These are phyloP conservation scores for Mercenaria mercenaria DNA, from an alignment of 1,140 invertebrate genomes.

Conservation along the genomic window DNA sequence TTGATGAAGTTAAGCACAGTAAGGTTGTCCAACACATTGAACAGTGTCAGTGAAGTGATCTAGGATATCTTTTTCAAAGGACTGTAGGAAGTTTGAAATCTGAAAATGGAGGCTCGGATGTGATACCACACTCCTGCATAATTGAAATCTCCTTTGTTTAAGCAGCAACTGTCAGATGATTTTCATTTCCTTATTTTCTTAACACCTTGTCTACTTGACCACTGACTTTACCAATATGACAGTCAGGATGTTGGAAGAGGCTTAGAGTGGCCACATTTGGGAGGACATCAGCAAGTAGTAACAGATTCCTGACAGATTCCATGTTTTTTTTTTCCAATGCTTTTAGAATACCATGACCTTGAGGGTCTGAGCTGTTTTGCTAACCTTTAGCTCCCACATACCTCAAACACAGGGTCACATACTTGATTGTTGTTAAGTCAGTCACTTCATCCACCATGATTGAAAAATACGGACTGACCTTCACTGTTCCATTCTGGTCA, in stretches of 20 bases:
- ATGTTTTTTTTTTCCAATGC: conserved; percentile 41
- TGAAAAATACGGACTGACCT: not conserved
- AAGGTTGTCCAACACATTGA: conserved; percentile 40
- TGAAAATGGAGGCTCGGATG: no score
- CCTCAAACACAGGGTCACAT: not conserved
- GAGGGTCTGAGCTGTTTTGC: not conserved
- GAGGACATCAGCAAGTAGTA: conserved; percentile 46
- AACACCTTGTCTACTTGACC: conserved; percentile 5
- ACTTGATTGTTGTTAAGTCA: not conserved
- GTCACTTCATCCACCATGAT: not conserved
- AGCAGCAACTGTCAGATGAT: conserved; percentile 36
- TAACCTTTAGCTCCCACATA: not conserved
- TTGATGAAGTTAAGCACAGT: conserved; percentile 2
- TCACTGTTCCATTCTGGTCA: not conserved
- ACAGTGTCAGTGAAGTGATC: conserved; percentile 44
- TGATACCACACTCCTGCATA: no score
- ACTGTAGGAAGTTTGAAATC: no score
- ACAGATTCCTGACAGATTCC: not conserved
- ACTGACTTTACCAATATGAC: conserved; percentile 31
- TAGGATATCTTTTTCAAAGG: conserved; percentile 10
- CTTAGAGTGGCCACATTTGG: conserved; percentile 52
- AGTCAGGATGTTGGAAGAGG: conserved; percentile 24
- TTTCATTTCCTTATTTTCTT: not conserved
- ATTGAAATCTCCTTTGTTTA: not conserved
- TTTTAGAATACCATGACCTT: conserved; percentile 54